A percentile compares a stretch with the other conserved stretches of the same genome.
phyloP scores from a whole-genome alignment of 2,888 invertebrate genomes.

The Glyphotaelius pellucidus region DNA sequence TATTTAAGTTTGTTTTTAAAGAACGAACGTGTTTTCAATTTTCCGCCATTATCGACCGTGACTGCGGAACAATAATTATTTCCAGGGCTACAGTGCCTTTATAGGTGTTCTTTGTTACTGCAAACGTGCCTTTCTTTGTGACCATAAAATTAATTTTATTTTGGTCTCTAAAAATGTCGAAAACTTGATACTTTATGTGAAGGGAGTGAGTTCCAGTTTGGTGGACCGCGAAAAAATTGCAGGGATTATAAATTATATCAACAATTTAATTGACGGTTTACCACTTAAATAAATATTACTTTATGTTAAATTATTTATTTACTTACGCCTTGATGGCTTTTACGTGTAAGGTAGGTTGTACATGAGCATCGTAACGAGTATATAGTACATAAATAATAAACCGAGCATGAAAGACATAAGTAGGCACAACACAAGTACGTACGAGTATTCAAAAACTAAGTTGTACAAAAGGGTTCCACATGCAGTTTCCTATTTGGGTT shows the following conservation, averaged over 20 bases:
- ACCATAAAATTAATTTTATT: background rate
- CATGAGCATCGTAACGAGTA: no score
- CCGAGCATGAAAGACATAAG: no score
- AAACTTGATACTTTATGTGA: background rate
- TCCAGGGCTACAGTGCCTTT: background rate
- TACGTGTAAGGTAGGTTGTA: no score
- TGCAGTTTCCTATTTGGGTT: no score
- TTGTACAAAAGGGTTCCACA: no score
- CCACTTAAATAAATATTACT: background rate
- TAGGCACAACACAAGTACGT: no score
- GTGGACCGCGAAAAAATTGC: background rate
- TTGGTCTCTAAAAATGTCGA: background rate
- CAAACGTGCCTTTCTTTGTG: background rate
- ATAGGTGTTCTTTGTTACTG: background rate
- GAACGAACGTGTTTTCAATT: slow-evolving; percentile 2
- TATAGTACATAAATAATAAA: no score
- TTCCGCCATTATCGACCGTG: background rate
- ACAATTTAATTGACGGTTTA: background rate
- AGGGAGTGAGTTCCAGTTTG: background rate
- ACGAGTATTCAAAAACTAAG: no score
- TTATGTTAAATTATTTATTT: no score
- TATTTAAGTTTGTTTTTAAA: background rate
- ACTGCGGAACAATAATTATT: background rate
- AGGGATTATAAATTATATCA: background rate
- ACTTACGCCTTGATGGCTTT: no score